Evolutionary conservation across 2,888 invertebrate species (phyloP), one percentile per base, ranked within the genome.

Genomic region (Tuberolachnus salignus): DNA sequence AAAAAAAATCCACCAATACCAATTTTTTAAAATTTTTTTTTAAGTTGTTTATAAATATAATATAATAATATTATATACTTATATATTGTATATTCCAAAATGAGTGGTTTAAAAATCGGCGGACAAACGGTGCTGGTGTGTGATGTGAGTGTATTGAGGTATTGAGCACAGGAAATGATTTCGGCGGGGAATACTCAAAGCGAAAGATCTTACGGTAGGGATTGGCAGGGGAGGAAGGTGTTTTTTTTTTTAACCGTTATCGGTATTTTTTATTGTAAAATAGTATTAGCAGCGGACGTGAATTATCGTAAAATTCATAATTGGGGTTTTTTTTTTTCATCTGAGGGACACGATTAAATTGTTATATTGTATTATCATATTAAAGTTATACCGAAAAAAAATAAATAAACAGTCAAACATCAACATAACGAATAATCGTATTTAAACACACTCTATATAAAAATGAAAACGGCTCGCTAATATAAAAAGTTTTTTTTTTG

Each of bases 131-230:
- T 34, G 34, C n/a, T 34, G 34, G 42, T 26, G 19, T 64, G 57
- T 23, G 59, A 66, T 42, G 78, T 59, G 78, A 69, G 78, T 69
- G 78, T 78, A 42, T 78, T 69, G 78, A 78, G 78, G 78, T 78
- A 42, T 78, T 69, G 78, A 78, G 78, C 78, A 78, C 78, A 78
- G 78, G 78, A 78, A 69, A 78, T 69, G 19, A 75, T 75, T 75
- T 67, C 49, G 72, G 72, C 34, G 67, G 49, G 51, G 72, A 63
- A 49, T 42, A 73, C 34, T 64, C 73, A 63, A 74, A 64, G 73
- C 73, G 42, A 73, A 49, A 67, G n/a, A 14, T 72, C 69, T 69
- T 42, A 1, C 34, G 34, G 34, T n/a, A 34, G 53, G 16, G n/a
- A 19, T 34, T n/a, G 11, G 26, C 16, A 16, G 16, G 26, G 26